phyloP scores from a whole-genome alignment of 2,888 invertebrate species.

The Cynaeus angustus region DNA sequence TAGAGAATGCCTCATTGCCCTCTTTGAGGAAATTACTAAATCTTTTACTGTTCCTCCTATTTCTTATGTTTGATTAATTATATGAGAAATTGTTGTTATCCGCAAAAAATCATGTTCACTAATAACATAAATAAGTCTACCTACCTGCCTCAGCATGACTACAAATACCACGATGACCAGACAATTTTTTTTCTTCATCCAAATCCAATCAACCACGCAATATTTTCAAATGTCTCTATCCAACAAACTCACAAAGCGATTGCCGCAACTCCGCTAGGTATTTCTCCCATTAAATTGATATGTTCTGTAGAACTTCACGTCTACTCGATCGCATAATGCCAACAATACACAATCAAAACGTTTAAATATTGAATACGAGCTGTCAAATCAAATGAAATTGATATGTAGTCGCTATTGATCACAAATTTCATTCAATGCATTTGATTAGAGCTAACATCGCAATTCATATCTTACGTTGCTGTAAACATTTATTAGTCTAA shows the following conservation, averaged over 20 bases:
- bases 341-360: conserved; percentile 50
- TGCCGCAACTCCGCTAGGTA: conserved; percentile 6
- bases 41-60: too few species aligned
- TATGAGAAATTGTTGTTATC: too few species aligned
- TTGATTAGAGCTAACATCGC: conserved; percentile 53
- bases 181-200: background rate
- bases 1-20: too few species aligned
- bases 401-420: conserved; percentile 60
- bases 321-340: conserved; percentile 23
- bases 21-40: too few species aligned
- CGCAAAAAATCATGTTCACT: too few species aligned
- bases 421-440: conserved; percentile 54
- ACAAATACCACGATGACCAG: conserved; percentile 9
- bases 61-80: too few species aligned
- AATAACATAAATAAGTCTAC: background rate
- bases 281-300: conserved; percentile 40
- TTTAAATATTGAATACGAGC: conserved; percentile 55
- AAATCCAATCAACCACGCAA: background rate
- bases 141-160: background rate
- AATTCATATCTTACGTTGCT: conserved; percentile 2
- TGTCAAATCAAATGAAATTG: conserved; percentile 61
- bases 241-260: conserved; percentile 4
- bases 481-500: conserved; percentile 29
- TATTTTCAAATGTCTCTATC: conserved; percentile 8
- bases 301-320: conserved; percentile 25